Evolutionary conservation across 2,888 invertebrate genomes (phyloP).

Genomic region (Lasioglossum zephyrum): DNA sequence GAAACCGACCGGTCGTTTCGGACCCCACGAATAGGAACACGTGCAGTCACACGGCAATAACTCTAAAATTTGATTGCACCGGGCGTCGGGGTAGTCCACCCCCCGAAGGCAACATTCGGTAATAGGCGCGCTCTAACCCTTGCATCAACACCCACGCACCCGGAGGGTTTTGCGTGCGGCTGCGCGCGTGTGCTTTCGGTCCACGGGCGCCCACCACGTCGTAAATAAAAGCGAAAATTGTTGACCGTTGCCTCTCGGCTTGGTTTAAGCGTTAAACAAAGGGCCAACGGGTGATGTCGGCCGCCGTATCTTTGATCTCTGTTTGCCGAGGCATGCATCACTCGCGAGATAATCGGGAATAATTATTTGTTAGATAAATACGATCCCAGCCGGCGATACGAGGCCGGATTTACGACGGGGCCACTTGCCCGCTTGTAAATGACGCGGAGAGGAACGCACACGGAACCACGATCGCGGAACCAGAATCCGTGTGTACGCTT

Average conservation of each 20-base stretch:
- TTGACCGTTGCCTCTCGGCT: conserved; percentile 76
- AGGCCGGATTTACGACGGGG: conserved; percentile 76
- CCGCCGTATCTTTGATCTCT: conserved; percentile 80
- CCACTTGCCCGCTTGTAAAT: conserved; percentile 75
- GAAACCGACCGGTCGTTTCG: conserved; percentile 28
- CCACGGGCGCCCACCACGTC: conserved; percentile 68
- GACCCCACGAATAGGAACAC: conserved; percentile 36
- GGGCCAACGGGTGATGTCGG: conserved; percentile 75
- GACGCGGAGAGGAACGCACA: conserved; percentile 60
- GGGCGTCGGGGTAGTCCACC: conserved; percentile 72
- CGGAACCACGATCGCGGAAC: conserved; percentile 30
- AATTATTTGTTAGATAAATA: conserved; percentile 83
- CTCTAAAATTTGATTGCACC: conserved; percentile 82
- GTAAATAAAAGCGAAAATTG: conserved; percentile 83
- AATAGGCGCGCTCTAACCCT: conserved; percentile 79
- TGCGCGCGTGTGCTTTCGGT: conserved; percentile 24
- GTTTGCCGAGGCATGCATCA: conserved; percentile 80
- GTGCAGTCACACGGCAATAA: conserved; percentile 76
- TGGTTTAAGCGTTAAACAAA: conserved; percentile 78
- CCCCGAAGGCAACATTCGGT: conserved; percentile 72
- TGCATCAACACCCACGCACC: conserved; percentile 77
- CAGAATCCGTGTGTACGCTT: not conserved
- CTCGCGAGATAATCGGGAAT: conserved; percentile 80
- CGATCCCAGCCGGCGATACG: conserved; percentile 79
- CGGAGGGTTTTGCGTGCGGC: not conserved